Percentiles rank a stretch among this genome's conserved stretches.
phyloP scores from a whole-genome alignment of 1,140 invertebrate genomes.

The Atopsyche davidsoni region DNA sequence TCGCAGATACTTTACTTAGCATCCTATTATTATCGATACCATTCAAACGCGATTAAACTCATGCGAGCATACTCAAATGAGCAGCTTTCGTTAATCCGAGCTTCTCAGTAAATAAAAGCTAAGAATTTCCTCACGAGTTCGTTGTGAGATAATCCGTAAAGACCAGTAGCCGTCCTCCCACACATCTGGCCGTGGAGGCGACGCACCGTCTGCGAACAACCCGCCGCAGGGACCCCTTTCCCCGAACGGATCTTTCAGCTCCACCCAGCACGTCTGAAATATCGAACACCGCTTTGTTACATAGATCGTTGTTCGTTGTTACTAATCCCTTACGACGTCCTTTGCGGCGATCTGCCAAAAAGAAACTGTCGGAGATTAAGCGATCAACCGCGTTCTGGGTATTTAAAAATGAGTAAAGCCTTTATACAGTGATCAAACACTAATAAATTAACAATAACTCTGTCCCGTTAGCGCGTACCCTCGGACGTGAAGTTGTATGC shows the following conservation, averaged over 20 bases:
- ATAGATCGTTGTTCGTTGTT: slow-evolving; percentile 16
- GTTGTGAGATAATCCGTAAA: no score
- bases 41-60: no score
- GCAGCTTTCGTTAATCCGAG: neutral
- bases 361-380: slow-evolving; percentile 8
- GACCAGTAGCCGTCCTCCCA: no score
- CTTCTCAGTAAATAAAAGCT: no score
- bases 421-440: no score
- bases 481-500: neutral
- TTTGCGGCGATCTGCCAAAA: slow-evolving; percentile 11
- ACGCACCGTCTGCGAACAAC: slow-evolving; percentile 12
- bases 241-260: slow-evolving; percentile 2
- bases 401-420: no score
- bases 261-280: no score
- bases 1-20: no score
- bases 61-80: neutral
- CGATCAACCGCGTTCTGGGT: slow-evolving; percentile 10
- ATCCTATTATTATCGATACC: no score
- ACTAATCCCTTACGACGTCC: slow-evolving; percentile 11
- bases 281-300: slow-evolving; percentile 14
- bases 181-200: slow-evolving; percentile 7
- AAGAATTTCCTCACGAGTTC: no score
- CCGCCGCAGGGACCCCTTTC: neutral
- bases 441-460: slow-evolving; percentile 10
- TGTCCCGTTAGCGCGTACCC: slow-evolving; percentile 9